Evolutionary conservation across 23 tunicate species (phyloP), one percentile per base, ranked within the genome.

Genomic region (Phallusia fumigata): DNA sequence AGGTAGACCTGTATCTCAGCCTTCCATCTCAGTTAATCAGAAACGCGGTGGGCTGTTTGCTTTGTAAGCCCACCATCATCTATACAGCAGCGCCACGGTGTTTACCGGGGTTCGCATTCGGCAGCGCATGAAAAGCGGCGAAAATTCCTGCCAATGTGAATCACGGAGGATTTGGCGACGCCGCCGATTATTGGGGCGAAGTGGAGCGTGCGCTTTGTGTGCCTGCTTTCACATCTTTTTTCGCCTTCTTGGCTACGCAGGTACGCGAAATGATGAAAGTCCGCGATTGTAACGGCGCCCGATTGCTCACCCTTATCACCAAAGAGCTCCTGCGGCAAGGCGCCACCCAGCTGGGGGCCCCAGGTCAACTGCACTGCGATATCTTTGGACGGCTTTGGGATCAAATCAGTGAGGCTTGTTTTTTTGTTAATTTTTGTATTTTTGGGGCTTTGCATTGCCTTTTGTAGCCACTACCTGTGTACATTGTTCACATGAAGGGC

Each of bases 241-340:
- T 10, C 10, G 47, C 47, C 10, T n/a, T 40, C 10, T 3, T 58
- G 26, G 3, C 26, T 16, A 31, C 32, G 21, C 82, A 90, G 95
- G 83, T 90, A 19, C 83, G 90, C 31, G 89, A 85, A 77, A 90
- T 90, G 95, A 75, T 90, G 79, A 65, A 69, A 45, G 95, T 83
- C 0, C 86, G 90, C 18, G 95, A 90, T 64, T 64, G 87, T 64
- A 90, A 90, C 50, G 95, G 95, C 22, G 65, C 95, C 35, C 47
- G 89, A 35, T 82, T 90, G 31, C 78, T 90, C 5, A 90, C 95
- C 0, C 82, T 90, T 32, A 77, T 86, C 64, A 90, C 95, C 36
- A 52, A 76, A n/a, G 95, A 90, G 35, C 79, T 90, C 31, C 52
- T 90, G 74, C 73, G 49, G 13, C 80, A 84, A 18, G 83, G 88